Conservation (phyloP, 2,888 invertebrate genomes). For the Mythimna albipuncta region DNA sequence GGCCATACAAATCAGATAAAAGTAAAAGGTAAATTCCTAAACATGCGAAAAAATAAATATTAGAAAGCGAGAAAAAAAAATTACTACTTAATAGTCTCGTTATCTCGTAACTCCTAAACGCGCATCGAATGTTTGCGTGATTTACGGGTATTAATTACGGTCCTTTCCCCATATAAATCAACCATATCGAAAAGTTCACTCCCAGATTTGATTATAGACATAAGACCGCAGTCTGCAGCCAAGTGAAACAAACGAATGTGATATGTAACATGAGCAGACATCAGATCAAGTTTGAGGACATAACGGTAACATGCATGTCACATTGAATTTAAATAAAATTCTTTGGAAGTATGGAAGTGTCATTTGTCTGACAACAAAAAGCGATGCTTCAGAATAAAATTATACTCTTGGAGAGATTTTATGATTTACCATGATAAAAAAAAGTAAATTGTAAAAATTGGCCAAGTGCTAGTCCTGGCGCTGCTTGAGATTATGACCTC, state of each 20-base stretch:
- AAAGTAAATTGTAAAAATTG: not conserved
- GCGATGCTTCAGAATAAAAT: constrained; percentile 3
- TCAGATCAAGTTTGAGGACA: constrained; percentile 66
- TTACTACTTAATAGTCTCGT: constrained; percentile 33
- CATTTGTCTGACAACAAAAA: constrained; percentile 24
- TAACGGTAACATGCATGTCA: constrained; percentile 58
- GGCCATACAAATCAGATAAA: constrained; percentile 13
- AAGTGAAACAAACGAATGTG: constrained; percentile 62
- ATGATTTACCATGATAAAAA: not conserved
- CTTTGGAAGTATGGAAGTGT: constrained; percentile 33
- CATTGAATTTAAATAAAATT: constrained; percentile 41
- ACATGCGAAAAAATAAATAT: constrained; percentile 30
- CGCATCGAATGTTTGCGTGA: constrained; percentile 42
- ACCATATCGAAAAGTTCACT: constrained; percentile 48
- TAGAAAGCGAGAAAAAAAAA: constrained; percentile 53
- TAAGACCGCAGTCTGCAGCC: constrained; percentile 56
- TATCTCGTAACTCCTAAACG: constrained; percentile 41
- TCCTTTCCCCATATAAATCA: constrained; percentile 46
- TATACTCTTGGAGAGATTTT: not conserved
- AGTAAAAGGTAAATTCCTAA: constrained; percentile 29
- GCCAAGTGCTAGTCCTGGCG: not conserved
- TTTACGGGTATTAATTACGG: constrained; percentile 42
- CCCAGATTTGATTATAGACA: constrained; percentile 62
- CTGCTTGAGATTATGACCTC: constrained; percentile 4
- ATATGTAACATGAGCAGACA: constrained; percentile 63